Percentiles rank a stretch among this genome's conserved stretches.
These are phyloP conservation scores for Nothoprocta pentlandii DNA, from an alignment of 2,113 vertebrate genomes.

Conservation along the genomic window DNA sequence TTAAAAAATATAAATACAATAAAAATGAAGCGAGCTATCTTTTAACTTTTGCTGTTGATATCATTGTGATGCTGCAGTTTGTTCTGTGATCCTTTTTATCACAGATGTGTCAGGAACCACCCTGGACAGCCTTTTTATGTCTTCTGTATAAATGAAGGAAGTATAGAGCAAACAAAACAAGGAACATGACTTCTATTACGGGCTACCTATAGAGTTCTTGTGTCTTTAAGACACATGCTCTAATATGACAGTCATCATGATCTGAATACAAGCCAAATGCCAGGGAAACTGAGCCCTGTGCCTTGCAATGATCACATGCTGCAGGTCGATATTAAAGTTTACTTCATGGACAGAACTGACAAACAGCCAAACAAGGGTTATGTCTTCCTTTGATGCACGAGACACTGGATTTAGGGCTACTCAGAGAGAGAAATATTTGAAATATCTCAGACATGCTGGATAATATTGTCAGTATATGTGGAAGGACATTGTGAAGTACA, in stretches of 20 bases:
- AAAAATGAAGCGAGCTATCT: neutral
- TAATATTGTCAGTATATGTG: neutral
- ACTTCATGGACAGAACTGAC: neutral
- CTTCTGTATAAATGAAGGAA: neutral
- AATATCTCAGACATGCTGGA: neutral
- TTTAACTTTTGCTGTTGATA: neutral
- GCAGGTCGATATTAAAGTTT: neutral
- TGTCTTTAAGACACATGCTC: neutral
- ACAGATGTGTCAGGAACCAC: neutral
- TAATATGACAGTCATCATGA: neutral
- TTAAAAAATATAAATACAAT: neutral
- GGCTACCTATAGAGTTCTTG: neutral
- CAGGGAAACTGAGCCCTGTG: neutral
- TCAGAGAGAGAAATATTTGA: neutral
- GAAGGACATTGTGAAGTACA: neutral
- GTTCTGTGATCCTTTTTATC: neutral
- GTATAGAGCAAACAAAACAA: neutral
- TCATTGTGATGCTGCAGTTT: neutral
- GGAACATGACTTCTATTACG: neutral
- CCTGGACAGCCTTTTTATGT: neutral
- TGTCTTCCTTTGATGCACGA: neutral
- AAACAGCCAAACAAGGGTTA: neutral
- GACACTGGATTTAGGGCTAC: neutral
- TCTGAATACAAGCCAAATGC: neutral
- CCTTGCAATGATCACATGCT: neutral